Base-by-base conservation (phyloP, 2,888 invertebrate genomes). In the Caenorhabditis drosophilae region DNA sequence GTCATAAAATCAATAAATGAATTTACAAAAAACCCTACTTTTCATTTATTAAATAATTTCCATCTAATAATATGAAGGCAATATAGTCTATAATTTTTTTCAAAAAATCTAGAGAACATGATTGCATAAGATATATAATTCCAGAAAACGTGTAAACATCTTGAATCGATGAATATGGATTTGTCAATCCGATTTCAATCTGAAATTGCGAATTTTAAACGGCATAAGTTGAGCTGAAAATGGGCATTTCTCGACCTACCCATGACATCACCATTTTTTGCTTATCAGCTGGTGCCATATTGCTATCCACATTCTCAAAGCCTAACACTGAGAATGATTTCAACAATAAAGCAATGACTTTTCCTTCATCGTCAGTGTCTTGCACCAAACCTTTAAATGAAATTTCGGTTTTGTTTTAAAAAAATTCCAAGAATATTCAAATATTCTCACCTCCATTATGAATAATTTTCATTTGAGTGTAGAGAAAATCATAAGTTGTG, bases 251-350 rank as follows among this genome's bases (percentile, higher is more conserved):
- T n/a, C n/a, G n/a, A n/a, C n/a, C n/a, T 26, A 61, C 61, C 61
- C 61, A 61, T 36, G 44, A 25, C 9, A 56, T 18, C 1, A 62
- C 27, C 47, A 47, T 20, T 23, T 62, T 62, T 6, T 46, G 45
- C 3, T 54, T 54, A 20, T 62, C 56, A 4, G 46, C 51, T 12
- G 42, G 36, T n/a, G 36, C 45, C 50, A 55, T 49, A 0, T 20
- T 45, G 16, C 40, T 9, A 4, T 52, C 51, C 22, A 62, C 34
- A 6, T 46, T 46, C 15, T 73, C 69, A 27, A 78, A 48, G 11
- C 77, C 78, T 23, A 76, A 62, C 2, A 80, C 73, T 6, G 80
- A 59, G 3, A 67, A 64, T 23, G 76, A 74, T 45, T 80, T 80
- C 9, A 80, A 55, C 25, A 80, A 59, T 40, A 69, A 51, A 25